A percentile compares a stretch with the other conserved stretches of the same genome.
These are phyloP conservation scores for Melopsittacus undulatus DNA, from an alignment of 2,797 vertebrate species.

Conservation along the genomic window DNA sequence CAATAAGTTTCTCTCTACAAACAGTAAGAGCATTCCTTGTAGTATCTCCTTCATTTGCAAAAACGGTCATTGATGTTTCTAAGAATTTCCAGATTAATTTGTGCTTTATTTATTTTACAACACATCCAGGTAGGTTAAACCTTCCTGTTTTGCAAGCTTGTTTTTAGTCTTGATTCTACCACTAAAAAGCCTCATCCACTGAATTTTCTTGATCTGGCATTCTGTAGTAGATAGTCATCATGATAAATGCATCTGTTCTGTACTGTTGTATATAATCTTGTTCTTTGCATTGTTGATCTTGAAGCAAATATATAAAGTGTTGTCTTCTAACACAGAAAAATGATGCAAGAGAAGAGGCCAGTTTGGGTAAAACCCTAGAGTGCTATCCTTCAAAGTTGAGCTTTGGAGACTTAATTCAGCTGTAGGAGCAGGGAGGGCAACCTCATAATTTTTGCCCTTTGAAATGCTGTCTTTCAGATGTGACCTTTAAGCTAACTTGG, in stretches of 20 bases:
- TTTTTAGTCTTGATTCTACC: neutral
- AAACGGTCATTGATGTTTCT: neutral
- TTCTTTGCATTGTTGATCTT: conserved; percentile 55
- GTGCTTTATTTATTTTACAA: neutral
- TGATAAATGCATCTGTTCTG: conserved; percentile 41
- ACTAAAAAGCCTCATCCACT: neutral
- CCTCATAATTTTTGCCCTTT: conserved; percentile 54
- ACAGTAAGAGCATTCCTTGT: neutral
- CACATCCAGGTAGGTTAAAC: neutral
- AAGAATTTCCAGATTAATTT: neutral
- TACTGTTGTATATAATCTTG: neutral
- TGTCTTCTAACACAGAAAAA: conserved; percentile 61
- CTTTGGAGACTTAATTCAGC: conserved; percentile 53
- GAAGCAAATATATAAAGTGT: conserved; percentile 26
- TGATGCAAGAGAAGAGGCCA: neutral
- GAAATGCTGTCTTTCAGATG: conserved; percentile 30
- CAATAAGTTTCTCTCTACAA: neutral
- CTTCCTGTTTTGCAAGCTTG: neutral
- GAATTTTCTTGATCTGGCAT: neutral
- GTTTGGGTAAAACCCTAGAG: neutral
- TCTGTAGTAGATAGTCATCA: neutral
- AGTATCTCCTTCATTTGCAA: neutral
- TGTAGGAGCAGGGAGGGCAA: conserved; percentile 46
- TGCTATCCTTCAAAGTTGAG: conserved; percentile 58
- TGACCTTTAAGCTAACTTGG: conserved; percentile 67